Evolutionary conservation across 92 coral and sea anemone species (phyloP).

Genomic region (Porites lobata): DNA sequence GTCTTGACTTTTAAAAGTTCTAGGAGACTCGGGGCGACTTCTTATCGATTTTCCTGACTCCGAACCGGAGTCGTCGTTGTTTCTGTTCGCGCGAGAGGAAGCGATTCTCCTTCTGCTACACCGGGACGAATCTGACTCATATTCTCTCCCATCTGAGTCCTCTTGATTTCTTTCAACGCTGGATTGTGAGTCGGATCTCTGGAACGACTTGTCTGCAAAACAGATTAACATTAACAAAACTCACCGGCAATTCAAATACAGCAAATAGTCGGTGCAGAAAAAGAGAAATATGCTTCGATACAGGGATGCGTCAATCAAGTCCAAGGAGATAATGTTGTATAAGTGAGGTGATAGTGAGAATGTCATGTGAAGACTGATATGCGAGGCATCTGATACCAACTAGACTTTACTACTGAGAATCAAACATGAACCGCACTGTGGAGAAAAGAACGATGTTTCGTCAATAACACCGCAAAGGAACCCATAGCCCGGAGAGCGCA

Average conservation of each 20-base stretch:
- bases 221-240: neutral
- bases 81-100: neutral
- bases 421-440: neutral
- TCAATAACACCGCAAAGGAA: neutral
- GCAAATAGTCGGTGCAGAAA: neutral
- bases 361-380: neutral
- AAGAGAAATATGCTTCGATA: neutral
- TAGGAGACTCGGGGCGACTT: neutral
- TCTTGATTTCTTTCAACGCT: constrained; percentile 43
- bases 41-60: constrained; percentile 26
- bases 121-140: constrained; percentile 27
- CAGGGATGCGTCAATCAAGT: neutral
- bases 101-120: neutral
- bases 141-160: constrained; percentile 46
- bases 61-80: constrained; percentile 36
- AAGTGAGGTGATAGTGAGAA: neutral
- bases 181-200: constrained; percentile 43
- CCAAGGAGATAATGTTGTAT: no score
- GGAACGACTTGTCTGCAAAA: constrained; percentile 50
- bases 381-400: neutral
- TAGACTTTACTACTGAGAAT: neutral
- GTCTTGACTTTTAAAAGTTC: neutral
- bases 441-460: neutral
- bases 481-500: no score
- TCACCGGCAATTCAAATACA: neutral